Percentiles rank a stretch among this genome's conserved stretches.
Evolutionary conservation across 2,113 vertebrate genomes (phyloP).

Genomic region (Xenopus laevis): DNA sequence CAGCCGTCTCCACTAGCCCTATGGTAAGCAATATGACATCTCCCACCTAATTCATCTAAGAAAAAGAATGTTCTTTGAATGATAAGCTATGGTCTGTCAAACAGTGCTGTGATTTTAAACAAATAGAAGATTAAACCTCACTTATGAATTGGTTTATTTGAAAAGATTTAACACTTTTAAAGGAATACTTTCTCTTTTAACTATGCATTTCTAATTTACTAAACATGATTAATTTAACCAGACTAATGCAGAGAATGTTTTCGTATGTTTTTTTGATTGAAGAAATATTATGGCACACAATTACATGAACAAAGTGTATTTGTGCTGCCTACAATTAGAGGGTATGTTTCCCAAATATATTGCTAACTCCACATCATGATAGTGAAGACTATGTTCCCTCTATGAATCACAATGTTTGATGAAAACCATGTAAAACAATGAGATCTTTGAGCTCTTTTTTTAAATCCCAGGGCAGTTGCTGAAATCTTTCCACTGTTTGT

Average conservation of each 20-base stretch:
- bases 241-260: background rate
- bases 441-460: constrained; percentile 71
- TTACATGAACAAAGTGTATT: constrained; percentile 43
- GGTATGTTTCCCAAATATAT: constrained; percentile 42
- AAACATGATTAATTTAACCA: background rate
- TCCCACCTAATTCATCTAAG: too few species aligned
- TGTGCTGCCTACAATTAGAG: constrained; percentile 41
- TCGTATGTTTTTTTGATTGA: background rate
- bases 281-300: constrained; percentile 33
- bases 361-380: constrained; percentile 31
- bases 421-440: constrained; percentile 67
- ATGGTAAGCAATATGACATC: too few species aligned
- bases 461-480: constrained; percentile 63
- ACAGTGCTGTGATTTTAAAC: too few species aligned
- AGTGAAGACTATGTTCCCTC: constrained; percentile 51
- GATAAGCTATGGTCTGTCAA: too few species aligned
- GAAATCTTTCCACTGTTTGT: constrained; percentile 71
- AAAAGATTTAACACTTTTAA: too few species aligned
- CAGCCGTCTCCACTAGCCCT: too few species aligned
- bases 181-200: background rate
- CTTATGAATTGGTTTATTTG: too few species aligned
- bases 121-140: too few species aligned
- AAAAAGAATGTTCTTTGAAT: too few species aligned
- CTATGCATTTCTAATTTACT: background rate
- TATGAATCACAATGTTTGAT: constrained; percentile 69